Base-by-base conservation (phyloP, 1,140 invertebrate species). In the Caenorhabditis remanei region DNA sequence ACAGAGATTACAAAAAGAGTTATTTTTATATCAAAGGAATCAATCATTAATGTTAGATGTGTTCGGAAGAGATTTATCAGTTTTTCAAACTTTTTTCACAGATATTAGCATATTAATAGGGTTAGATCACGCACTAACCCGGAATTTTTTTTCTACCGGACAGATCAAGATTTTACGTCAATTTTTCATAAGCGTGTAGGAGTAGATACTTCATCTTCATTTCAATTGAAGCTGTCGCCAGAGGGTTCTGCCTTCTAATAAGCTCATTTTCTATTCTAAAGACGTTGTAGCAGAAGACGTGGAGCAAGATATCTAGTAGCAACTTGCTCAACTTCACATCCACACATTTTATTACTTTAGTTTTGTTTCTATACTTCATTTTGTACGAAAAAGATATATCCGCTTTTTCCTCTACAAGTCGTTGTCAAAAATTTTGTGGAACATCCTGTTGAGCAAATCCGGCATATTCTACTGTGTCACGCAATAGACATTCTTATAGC, bases 201-300 rank as follows among this genome's bases (percentile, higher is more conserved):
- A 79, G 65, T 71, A 43, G 19, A 79, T 46, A 32, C 19, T 53
- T 21, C 65, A 71, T 46, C 13, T 79, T 79, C 21, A 24, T 50
- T 24, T 71, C 67, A 71, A 46, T 14, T 65, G n/a, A 14, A 48
- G 16, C 6, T 9, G 11, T 32, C n/a, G 13, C 8, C 5, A 21
- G 43, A 79, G 13, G 41, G n/a, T 11, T 11, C 16, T 46, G 46
- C 8, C 71, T 50, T 79, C 9, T 79, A 79, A 79, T 79, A 79
- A 79, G 71, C 71, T 79, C 43, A 50, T 50, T 79, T 79, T 24
- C n/a, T 53, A 79, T 79, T 79, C 71, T 53, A 40, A 71, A 71
- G 65, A 71, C 65, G 65, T 63, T 63, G 24, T 32, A 24, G 21
- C 11, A 13, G 40, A 46, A 19, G 65, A 43, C 8, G 11, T 32